These are phyloP conservation scores for Cyprinodon tularosa DNA, from an alignment of 2,113 vertebrate species.

Conservation along the genomic window DNA sequence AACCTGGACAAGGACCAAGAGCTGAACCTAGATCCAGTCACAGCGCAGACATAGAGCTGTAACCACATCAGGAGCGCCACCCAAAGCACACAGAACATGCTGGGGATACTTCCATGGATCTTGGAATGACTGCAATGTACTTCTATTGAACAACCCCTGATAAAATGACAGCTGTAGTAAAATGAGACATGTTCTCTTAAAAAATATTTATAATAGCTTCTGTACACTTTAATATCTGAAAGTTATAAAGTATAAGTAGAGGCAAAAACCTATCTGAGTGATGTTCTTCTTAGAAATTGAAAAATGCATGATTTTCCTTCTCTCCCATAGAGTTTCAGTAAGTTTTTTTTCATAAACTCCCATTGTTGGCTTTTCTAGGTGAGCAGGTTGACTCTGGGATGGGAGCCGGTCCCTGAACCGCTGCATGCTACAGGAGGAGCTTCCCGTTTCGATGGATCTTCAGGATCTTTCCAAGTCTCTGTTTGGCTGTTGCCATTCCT, in stretches of 20 bases:
- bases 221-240: constrained; percentile 92
- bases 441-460: constrained; percentile 99
- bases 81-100: constrained; percentile 78
- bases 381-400: constrained; percentile 50
- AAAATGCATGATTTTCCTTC: constrained; percentile 77
- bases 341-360: constrained; percentile 38
- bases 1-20: too few relatives aligned
- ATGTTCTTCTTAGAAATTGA: constrained; percentile 83
- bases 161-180: constrained; percentile 84
- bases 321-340: constrained; percentile 73
- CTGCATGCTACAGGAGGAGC: constrained; percentile 90
- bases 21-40: too few relatives aligned
- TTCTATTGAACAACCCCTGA: constrained; percentile 81
- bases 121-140: constrained; percentile 82
- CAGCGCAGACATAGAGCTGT: too few relatives aligned
- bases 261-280: constrained; percentile 83
- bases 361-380: constrained; percentile 51
- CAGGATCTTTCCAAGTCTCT: constrained; percentile 99
- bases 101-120: constrained; percentile 84
- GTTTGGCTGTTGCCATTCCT: constrained; percentile 99
- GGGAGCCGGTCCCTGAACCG: constrained; percentile 63
- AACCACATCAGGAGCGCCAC: background rate
- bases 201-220: constrained; percentile 94
- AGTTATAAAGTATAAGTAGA: constrained; percentile 88
- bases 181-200: constrained; percentile 86